Evolutionary conservation across 2,888 invertebrate species (phyloP), one percentile per base, ranked within the genome.

Genomic region (Alcis repandata): DNA sequence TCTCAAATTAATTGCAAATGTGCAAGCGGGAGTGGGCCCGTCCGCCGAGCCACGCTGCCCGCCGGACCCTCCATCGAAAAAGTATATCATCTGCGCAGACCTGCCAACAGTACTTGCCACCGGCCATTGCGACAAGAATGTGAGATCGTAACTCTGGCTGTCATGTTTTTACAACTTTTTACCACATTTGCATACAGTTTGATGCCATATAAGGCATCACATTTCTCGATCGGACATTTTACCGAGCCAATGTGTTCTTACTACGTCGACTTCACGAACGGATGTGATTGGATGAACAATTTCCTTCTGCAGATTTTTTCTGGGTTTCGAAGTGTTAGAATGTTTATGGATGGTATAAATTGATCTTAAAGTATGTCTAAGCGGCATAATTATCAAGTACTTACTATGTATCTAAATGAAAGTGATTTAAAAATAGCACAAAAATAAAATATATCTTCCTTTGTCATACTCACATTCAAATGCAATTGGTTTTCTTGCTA

Each of bases 171-270:
- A 19, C 36, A 17, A 11, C 10, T 51, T 41, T 36, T 46, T 54
- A 19, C 40, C 33, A 20, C 20, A 56, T 61, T 61, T 61, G 54
- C 54, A 54, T 61, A 54, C 54, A 53, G 46, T n/a, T 17, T 9
- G 53, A n/a, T 20, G 10, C 54, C 48, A 7, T 48, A 60, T 40
- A 48, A 20, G 48, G 61, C 11, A 7, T 15, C 32, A 38, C 40
- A 49, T 41, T 49, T 61, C 54, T 48, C 53, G 36, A 11, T 11
- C 11, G 15, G 20, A 20, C 40, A 48, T 52, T 36, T 22, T 19
- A 8, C 15, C 27, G 17, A 27, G 8, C 2, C 46, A 9, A 20
- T 15, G 19, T 10, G 9, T 13, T 2, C 27, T 8, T 46, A 22
- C 22, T 46, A n/a, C 17, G 3, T 10, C 17, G 17, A 36, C 13